Conservation (phyloP, 2,888 invertebrate genomes). For the Eulithis prunata region DNA sequence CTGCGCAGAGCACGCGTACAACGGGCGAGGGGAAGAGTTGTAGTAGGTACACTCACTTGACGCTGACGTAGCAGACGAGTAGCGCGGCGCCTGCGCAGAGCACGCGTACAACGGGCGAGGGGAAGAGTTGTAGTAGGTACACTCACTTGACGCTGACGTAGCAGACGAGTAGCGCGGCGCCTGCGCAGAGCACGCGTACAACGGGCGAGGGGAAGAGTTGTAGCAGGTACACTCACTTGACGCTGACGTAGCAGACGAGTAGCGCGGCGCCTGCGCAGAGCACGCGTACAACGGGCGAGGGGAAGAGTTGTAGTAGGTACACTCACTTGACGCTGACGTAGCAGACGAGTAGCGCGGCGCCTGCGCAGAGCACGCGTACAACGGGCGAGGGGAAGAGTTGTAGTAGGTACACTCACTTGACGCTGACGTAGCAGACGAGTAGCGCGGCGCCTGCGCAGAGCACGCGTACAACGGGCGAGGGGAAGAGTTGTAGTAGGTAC, state of each 20-base stretch:
- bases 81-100: too few relatives aligned
- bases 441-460: constrained; percentile 92
- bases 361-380: constrained; percentile 91
- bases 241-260: constrained; percentile 92
- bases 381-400: constrained; percentile 91
- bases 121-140: too few relatives aligned
- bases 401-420: too few relatives aligned
- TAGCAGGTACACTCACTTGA: constrained; percentile 82
- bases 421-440: constrained; percentile 90
- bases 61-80: too few relatives aligned
- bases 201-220: constrained; percentile 91
- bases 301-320: constrained; percentile 85
- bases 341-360: constrained; percentile 91
- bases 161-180: constrained; percentile 91
- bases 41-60: too few relatives aligned
- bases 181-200: constrained; percentile 91
- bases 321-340: constrained; percentile 84
- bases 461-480: constrained; percentile 90
- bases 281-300: constrained; percentile 90
- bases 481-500: constrained; percentile 85
- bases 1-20: too few relatives aligned
- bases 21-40: too few relatives aligned
- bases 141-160: constrained; percentile 88
- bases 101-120: too few relatives aligned
- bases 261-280: constrained; percentile 92